Base-by-base conservation (phyloP, 2,113 vertebrate species). In the Perca schrenkii region DNA sequence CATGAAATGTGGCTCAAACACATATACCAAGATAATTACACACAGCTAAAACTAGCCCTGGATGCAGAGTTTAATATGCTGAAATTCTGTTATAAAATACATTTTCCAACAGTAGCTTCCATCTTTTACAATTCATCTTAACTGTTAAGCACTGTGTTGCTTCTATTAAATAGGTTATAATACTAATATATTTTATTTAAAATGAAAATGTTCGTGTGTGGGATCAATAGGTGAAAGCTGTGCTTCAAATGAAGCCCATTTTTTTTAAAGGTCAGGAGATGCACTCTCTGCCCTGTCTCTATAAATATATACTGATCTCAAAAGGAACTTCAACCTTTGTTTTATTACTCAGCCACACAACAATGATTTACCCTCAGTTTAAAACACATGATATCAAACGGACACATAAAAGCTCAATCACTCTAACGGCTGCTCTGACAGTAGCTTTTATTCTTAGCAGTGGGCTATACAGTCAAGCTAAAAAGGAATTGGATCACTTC, bases 311-410 rank as follows among this genome's bases (percentile, higher is more conserved):
- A 77, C 3, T 46, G 64, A 66, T 78, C 79, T 68, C 19, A 40
- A 66, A 88, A 12, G 4, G 47, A 79, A 81, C 86, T 79, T 88
- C 31, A 80, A 82, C 82, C 75, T 75, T 77, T 79, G 61, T 19
- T 73, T 62, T 47, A 83, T 47, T 62, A 28, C 60, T 70, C 1
- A 2, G 17, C 1, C 28, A 47, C 15, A 57, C 12, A 54, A 49
- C 25, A 77, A 8, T 28, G 2, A 34, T 16, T 25, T 76, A 12
- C 16, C 14, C 16, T 52, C 28, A 60, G 16, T n/a, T 71, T 19
- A 34, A 66, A 40, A 62, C 15, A 67, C 13, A 49, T 1, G 2
- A 62, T 3, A 54, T 40, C 31, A 47, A 22, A 47, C 15, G 0
- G 43, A 43, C 28, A 60, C 13, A 8, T 49, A 15, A 25, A 64